phyloP scores from a whole-genome alignment of 2,113 vertebrate species.

The Peromyscus polionotus region DNA sequence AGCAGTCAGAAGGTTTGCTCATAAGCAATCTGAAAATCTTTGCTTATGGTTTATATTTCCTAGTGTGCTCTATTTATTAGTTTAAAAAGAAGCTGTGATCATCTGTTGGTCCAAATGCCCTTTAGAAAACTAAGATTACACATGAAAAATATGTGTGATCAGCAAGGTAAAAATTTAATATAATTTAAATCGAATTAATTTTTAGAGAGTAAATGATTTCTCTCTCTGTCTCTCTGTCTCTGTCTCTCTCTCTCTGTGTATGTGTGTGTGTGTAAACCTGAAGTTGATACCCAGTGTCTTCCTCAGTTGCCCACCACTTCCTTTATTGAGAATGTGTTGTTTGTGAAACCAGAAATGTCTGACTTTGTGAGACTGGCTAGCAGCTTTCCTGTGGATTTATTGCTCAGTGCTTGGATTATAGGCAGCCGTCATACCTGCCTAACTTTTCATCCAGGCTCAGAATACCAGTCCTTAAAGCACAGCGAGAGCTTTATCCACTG shows the following conservation, averaged over 20 bases:
- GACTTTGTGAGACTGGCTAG: background rate
- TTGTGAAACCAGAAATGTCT: background rate
- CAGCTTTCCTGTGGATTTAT: background rate
- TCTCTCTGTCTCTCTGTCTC: no score
- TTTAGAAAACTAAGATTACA: constrained; percentile 51
- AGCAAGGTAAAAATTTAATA: background rate
- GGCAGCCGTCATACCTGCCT: background rate
- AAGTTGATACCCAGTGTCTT: background rate
- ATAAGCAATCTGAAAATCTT: background rate
- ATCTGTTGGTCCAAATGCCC: background rate
- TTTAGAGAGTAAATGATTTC: background rate
- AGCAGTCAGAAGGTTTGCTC: background rate
- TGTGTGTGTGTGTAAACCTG: background rate
- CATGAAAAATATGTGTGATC: background rate
- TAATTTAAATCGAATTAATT: background rate
- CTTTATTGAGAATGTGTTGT: no score
- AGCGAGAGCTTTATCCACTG: background rate
- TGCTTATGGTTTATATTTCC: background rate
- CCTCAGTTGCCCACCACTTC: no score
- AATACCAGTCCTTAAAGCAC: background rate
- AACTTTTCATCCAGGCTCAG: background rate
- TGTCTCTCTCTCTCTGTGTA: background rate
- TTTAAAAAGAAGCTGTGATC: background rate
- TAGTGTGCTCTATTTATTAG: background rate
- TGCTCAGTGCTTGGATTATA: background rate